Evolutionary conservation across 2,888 invertebrate genomes (phyloP).

Genomic region (Globia sparganii): DNA sequence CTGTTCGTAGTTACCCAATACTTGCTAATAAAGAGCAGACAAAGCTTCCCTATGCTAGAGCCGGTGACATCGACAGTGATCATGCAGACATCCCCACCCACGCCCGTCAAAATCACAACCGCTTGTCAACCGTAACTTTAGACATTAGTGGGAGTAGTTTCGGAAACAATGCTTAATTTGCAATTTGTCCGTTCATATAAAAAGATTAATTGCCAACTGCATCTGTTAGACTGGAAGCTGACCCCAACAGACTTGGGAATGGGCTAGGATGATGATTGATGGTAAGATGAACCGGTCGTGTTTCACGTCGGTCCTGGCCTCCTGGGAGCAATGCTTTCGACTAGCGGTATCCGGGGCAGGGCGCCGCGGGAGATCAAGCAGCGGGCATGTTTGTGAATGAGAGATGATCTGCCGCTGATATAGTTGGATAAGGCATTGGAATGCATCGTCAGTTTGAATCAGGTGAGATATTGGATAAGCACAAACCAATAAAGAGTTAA

Average conservation of each 20-base stretch:
- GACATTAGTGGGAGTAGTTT: not conserved
- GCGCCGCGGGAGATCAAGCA: constrained; percentile 33
- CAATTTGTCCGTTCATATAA: constrained; percentile 15
- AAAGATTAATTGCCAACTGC: constrained; percentile 14
- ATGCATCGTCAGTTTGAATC: not conserved
- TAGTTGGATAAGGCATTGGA: constrained; percentile 20
- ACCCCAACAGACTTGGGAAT: constrained; percentile 2
- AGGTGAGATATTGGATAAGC: constrained; percentile 2
- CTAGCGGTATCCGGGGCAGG: constrained; percentile 36
- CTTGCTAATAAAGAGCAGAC: not conserved
- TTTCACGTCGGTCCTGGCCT: constrained; percentile 5
- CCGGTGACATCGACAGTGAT: not conserved
- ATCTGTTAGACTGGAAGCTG: constrained; percentile 44
- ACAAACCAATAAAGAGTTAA: not conserved
- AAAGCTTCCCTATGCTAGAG: not conserved
- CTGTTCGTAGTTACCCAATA: no score
- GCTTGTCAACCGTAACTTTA: not conserved
- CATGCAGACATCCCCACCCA: not conserved
- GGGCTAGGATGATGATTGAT: constrained; percentile 48
- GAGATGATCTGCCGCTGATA: constrained; percentile 33
- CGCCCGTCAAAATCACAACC: not conserved
- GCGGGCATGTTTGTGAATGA: constrained; percentile 44
- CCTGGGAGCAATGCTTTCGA: constrained; percentile 7
- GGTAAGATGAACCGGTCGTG: constrained; percentile 23
- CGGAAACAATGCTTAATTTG: constrained; percentile 14